Conservation (phyloP, 2,888 invertebrate genomes). For the Diarsia dahlii region DNA sequence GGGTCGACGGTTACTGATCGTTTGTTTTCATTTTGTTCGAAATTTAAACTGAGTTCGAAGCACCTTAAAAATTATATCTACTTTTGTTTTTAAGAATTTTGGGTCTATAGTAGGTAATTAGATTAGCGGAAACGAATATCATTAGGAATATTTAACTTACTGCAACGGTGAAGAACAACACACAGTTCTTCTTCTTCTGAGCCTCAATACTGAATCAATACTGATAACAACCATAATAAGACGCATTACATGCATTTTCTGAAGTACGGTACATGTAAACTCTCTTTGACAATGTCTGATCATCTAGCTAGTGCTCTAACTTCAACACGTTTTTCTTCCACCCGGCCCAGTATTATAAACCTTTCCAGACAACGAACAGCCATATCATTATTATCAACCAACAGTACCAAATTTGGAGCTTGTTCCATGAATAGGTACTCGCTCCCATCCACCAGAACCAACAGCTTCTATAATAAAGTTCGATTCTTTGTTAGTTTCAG, state of each 20-base stretch:
- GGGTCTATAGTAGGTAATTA: background rate
- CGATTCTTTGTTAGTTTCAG: constrained; percentile 82
- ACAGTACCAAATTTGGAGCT: background rate
- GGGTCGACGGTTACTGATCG: constrained; percentile 63
- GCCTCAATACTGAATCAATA: background rate
- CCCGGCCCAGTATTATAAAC: background rate
- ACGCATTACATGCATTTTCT: background rate
- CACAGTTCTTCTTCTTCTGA: background rate
- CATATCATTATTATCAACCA: background rate
- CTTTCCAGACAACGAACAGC: background rate
- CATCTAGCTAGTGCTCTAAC: background rate
- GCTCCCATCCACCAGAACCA: background rate
- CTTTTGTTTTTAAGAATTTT: background rate
- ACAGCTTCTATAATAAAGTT: constrained; percentile 43
- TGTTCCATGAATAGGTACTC: background rate
- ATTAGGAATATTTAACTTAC: background rate
- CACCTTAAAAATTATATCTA: constrained; percentile 3
- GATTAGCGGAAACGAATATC: background rate
- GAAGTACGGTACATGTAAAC: background rate
- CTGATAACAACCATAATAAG: background rate
- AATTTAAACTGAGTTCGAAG: constrained; percentile 56
- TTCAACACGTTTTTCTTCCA: background rate
- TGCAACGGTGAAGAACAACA: no score
- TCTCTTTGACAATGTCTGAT: background rate
- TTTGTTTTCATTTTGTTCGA: constrained; percentile 54